phyloP scores from a whole-genome alignment of 35 echinoderm and acorn worm genomes.

The Holothuria glaberrima region DNA sequence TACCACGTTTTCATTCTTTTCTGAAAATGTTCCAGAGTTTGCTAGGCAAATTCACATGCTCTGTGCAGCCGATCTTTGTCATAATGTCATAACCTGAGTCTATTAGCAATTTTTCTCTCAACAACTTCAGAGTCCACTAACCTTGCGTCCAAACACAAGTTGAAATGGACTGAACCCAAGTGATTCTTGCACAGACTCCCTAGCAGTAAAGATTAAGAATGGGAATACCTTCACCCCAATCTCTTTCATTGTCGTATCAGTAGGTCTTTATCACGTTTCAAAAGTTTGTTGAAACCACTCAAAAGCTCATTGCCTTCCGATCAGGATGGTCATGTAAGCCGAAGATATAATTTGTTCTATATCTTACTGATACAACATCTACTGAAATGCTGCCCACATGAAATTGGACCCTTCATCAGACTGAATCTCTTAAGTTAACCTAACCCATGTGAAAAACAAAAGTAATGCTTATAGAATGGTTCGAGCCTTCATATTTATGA shows the following conservation, averaged over 20 bases:
- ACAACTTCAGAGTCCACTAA: background rate
- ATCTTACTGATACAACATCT: slow-evolving; percentile 21
- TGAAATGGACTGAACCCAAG: slow-evolving; percentile 78
- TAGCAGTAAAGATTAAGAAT: slow-evolving; percentile 69
- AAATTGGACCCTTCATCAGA: slow-evolving; percentile 51
- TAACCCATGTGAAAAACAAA: slow-evolving; percentile 41
- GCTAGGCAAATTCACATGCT: background rate
- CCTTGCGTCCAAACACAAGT: slow-evolving; percentile 24
- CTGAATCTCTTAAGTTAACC: slow-evolving; percentile 34
- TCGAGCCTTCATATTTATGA: slow-evolving; percentile 30
- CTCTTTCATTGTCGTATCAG: slow-evolving; percentile 64
- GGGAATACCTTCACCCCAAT: slow-evolving; percentile 81
- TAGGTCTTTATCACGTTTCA: slow-evolving; percentile 71
- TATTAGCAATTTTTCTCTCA: slow-evolving; percentile 29
- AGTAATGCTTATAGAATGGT: slow-evolving; percentile 22
- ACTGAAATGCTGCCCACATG: slow-evolving; percentile 30
- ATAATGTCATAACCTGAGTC: background rate
- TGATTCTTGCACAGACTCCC: slow-evolving; percentile 68
- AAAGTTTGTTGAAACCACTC: slow-evolving; percentile 79
- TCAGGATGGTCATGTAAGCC: slow-evolving; percentile 54
- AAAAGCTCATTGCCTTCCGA: slow-evolving; percentile 59
- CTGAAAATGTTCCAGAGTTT: slow-evolving; percentile 11
- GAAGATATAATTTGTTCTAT: slow-evolving; percentile 24
- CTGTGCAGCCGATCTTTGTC: background rate
- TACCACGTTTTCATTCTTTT: too few species aligned